A percentile compares a stretch with the other conserved stretches of the same genome.
These are phyloP conservation scores for Plebejus argus DNA, from an alignment of 2,888 invertebrate species.

Conservation along the genomic window DNA sequence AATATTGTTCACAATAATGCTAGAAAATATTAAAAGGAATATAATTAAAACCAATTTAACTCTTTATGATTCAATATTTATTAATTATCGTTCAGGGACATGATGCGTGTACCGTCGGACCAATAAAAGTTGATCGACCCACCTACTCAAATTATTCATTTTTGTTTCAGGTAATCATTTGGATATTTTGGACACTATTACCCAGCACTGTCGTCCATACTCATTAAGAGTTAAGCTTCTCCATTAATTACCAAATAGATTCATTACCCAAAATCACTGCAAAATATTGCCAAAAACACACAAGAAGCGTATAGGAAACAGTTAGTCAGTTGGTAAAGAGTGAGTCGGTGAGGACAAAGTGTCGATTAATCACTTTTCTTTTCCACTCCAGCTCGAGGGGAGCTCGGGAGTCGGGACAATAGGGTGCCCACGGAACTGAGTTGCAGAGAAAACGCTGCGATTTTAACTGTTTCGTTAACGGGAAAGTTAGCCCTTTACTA, in stretches of 20 bases:
- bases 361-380: slow-evolving; percentile 69
- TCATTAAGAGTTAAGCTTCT: no score
- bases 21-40: no score
- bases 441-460: slow-evolving; percentile 25
- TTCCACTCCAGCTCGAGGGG: slow-evolving; percentile 46
- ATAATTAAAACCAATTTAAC: no score
- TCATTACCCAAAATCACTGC: not conserved
- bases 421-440: slow-evolving; percentile 37
- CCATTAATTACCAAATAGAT: not conserved
- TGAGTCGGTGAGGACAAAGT: slow-evolving; percentile 50
- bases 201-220: not conserved
- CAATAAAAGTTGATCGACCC: no score
- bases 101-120: no score
- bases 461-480: not conserved
- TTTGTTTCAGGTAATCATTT: slow-evolving; percentile 21
- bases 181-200: not conserved
- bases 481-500: not conserved
- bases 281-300: not conserved
- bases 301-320: not conserved
- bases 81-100: no score
- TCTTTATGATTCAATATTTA: no score
- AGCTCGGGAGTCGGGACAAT: slow-evolving; percentile 42
- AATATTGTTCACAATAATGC: no score
- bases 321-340: slow-evolving; percentile 32
- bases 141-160: not conserved